These are phyloP conservation scores for Podargus strigoides DNA, from an alignment of 2,797 vertebrate genomes.

Conservation along the genomic window DNA sequence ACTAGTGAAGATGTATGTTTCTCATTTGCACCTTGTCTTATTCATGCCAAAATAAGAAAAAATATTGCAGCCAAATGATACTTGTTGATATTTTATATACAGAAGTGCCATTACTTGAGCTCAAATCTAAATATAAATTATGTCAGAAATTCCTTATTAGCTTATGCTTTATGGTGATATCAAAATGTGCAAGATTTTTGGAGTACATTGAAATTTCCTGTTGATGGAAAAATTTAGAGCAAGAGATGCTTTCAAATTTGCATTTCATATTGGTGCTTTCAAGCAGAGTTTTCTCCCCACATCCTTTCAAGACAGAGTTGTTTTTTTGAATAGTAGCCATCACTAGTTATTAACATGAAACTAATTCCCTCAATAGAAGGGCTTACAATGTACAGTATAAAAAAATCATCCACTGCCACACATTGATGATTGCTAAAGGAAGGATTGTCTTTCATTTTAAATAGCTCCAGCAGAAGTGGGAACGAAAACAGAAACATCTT, in stretches of 20 bases:
- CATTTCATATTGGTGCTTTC: conserved; percentile 32
- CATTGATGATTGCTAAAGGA: not conserved
- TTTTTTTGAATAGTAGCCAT: conserved; percentile 27
- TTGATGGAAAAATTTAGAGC: not conserved
- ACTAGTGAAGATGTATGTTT: conserved; percentile 80
- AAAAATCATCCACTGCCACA: not conserved
- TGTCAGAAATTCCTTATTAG: conserved; percentile 45
- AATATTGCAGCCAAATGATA: conserved; percentile 72
- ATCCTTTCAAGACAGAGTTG: conserved; percentile 16
- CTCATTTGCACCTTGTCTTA: conserved; percentile 66
- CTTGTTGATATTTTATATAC: conserved; percentile 68
- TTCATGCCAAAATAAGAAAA: conserved; percentile 69
- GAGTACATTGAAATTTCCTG: not conserved
- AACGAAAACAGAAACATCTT: not conserved
- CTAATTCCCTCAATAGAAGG: not conserved
- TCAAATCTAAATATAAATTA: conserved; percentile 63
- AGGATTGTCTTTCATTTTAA: not conserved
- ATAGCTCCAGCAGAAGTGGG: not conserved
- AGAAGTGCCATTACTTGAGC: conserved; percentile 63
- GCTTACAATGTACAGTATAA: not conserved
- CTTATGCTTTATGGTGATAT: not conserved
- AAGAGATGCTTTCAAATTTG: not conserved
- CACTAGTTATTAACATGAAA: not conserved
- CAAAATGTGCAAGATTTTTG: conserved; percentile 11
- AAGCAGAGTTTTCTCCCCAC: not conserved